Base-by-base conservation (phyloP, 2,113 vertebrate genomes). In the Pseudorasbora parva region DNA sequence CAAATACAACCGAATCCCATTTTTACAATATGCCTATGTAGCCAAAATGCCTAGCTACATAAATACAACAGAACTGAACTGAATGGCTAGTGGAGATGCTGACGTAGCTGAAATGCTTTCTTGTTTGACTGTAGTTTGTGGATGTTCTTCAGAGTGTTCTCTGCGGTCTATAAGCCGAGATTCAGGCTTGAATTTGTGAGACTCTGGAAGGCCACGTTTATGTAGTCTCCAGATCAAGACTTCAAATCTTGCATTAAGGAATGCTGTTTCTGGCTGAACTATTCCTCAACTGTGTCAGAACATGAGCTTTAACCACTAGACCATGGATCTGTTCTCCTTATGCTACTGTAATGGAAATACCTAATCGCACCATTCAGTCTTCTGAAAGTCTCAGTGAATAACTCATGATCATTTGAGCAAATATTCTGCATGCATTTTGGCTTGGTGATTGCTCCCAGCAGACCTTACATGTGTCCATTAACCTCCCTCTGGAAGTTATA, bases 1-100 rank as follows among this genome's bases (percentile, higher is more conserved):
- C 64, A 11, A 19, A 68, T 68, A 41, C 33, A 41, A 41, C 64
- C 41, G 33, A 69, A 68, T 68, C 64, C 19, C 19, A 41, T n/a
- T 68, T 69, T 69, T 69, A n/a, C 66, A 69, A 69, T 11, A 69
- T 41, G 66, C 66, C 41, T 69, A 68, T 68, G 17, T 21, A 1
- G 66, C 8, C 21, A 41, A 69, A 69, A 68, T 68, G 17, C 30
- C 17, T 21, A 37, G 64, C 64, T 37, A n/a, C 8, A 68, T 68
- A 68, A 68, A 69, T 41, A 69, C 33, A 33, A 64, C 27, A 64
- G 27, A 64, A 41, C 19, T n/a, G 66, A 69, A n/a, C 66, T 21
- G 9, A 69, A 21, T 37, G 66, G 33, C 33, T 69, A 30, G 60
- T 64, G 33, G 33, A 69, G 19, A 41, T 41, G 66, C 66, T 69